These are phyloP conservation scores for Tetropium fuscum DNA, from an alignment of 2,888 invertebrate species.

Conservation along the genomic window DNA sequence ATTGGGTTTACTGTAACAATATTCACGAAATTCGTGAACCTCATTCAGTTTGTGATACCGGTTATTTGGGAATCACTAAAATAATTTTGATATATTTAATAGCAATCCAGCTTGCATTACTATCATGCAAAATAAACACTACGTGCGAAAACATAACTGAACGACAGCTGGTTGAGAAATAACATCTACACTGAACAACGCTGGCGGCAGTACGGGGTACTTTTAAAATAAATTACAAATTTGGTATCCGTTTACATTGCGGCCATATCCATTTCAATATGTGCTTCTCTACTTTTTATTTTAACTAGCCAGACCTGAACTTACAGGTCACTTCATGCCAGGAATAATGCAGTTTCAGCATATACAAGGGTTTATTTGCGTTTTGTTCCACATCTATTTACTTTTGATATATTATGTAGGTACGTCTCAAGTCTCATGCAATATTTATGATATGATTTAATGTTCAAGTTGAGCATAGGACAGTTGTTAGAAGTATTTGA, in stretches of 20 bases:
- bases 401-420: too few relatives aligned
- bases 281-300: constrained; percentile 28
- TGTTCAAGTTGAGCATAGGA: too few relatives aligned
- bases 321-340: constrained; percentile 27
- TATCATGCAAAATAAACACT: constrained; percentile 58
- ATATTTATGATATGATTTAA: too few relatives aligned
- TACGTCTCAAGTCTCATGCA: too few relatives aligned
- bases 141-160: constrained; percentile 60
- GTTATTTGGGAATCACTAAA: constrained; percentile 35
- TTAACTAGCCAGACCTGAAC: constrained; percentile 30
- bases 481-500: too few relatives aligned
- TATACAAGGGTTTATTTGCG: too few relatives aligned
- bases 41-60: too few relatives aligned
- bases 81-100: constrained; percentile 34
- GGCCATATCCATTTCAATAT: constrained; percentile 34
- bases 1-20: too few relatives aligned
- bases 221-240: constrained; percentile 54
- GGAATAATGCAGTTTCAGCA: constrained; percentile 38
- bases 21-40: too few relatives aligned
- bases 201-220: constrained; percentile 50
- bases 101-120: constrained; percentile 37
- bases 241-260: constrained; percentile 40
- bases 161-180: constrained; percentile 56
- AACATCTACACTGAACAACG: constrained; percentile 48
- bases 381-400: too few relatives aligned